phyloP scores from a whole-genome alignment of 2,113 vertebrate genomes.

The Oreotrochilus melanogaster region DNA sequence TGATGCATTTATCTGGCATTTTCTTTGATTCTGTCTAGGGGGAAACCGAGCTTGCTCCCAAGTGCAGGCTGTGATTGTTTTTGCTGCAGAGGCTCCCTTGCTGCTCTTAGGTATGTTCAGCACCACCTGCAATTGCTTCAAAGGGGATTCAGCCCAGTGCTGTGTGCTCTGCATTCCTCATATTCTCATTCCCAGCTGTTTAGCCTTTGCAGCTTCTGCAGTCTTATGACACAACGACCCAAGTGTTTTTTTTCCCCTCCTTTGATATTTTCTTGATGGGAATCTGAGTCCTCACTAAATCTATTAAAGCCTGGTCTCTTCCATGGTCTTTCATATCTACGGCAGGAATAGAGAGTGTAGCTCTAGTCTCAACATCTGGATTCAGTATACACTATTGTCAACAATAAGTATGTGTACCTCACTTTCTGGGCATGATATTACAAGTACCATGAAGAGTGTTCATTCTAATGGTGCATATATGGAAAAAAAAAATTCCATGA shows the following conservation, averaged over 20 bases:
- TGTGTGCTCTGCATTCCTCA: neutral
- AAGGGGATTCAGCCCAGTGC: rapidly evolving
- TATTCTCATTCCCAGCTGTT: neutral
- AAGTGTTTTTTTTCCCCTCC: neutral
- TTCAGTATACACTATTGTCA: neutral
- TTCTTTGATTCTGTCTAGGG: neutral
- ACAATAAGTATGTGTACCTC: neutral
- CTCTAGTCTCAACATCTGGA: neutral
- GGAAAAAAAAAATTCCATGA: too few relatives aligned
- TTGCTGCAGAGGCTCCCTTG: neutral
- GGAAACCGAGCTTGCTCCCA: neutral
- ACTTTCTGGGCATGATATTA: neutral
- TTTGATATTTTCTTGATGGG: neutral
- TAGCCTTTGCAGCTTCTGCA: neutral
- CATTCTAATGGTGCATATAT: neutral
- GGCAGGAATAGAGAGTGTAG: neutral
- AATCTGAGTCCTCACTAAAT: neutral
- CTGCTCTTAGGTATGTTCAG: rapidly evolving
- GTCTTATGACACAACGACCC: neutral
- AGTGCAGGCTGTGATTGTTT: rapidly evolving
- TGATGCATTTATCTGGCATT: rapidly evolving
- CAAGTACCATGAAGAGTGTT: neutral
- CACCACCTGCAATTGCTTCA: neutral
- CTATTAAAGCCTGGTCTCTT: neutral
- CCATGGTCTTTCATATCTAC: neutral